Evolutionary conservation across 2,113 vertebrate species (phyloP).

Genomic region (Origma solitaria): DNA sequence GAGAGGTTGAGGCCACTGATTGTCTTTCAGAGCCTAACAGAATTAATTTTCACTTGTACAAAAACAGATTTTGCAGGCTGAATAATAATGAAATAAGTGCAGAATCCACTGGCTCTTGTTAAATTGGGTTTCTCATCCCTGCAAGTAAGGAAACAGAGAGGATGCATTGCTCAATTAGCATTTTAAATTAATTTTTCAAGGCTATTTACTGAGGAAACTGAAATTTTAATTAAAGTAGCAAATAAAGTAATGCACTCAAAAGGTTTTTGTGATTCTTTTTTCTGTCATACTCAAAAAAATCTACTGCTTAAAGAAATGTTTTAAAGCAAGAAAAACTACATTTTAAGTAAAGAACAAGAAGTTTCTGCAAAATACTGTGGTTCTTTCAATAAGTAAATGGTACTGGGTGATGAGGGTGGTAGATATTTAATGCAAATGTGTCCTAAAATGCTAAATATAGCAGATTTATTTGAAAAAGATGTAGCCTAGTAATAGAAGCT

Average conservation of each 20-base stretch:
- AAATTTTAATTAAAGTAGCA: slow-evolving; percentile 69
- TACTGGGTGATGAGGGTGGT: not conserved
- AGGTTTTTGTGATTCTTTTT: slow-evolving; percentile 20
- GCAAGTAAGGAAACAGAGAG: slow-evolving; percentile 32
- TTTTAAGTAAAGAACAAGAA: not conserved
- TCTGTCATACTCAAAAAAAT: not conserved
- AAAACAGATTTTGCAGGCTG: not conserved
- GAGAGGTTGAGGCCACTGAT: slow-evolving; percentile 39
- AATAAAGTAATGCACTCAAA: slow-evolving; percentile 47
- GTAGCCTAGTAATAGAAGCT: not conserved
- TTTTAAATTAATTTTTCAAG: slow-evolving; percentile 61
- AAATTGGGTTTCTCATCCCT: slow-evolving; percentile 26
- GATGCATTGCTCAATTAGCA: slow-evolving; percentile 36
- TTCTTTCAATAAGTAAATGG: not conserved
- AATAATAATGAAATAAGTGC: slow-evolving; percentile 52
- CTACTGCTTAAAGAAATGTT: not conserved
- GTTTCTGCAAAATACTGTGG: not conserved
- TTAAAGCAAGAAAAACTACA: slow-evolving; percentile 7
- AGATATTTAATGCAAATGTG: not conserved
- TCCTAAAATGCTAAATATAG: not conserved
- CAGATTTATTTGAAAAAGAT: not conserved
- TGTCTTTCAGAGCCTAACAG: slow-evolving; percentile 37
- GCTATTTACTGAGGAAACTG: slow-evolving; percentile 60
- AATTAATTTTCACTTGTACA: slow-evolving; percentile 57
- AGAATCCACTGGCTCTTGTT: not conserved